Conservation (phyloP, 1,140 invertebrate genomes). For the Macrocentrus cingulum region DNA sequence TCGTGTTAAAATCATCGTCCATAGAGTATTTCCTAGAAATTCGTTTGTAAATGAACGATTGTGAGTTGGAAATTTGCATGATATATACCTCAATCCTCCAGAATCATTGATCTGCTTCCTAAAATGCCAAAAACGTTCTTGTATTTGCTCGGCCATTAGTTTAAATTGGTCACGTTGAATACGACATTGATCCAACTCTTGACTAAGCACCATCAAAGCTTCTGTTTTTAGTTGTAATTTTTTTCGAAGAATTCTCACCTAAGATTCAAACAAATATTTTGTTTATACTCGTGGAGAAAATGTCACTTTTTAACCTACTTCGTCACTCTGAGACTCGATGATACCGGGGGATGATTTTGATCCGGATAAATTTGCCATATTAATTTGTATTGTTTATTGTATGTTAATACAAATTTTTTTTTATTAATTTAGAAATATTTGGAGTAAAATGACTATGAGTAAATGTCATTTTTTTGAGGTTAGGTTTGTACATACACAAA, state of each 20-base stretch:
- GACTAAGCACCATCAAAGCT: slow-evolving; percentile 73
- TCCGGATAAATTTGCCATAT: slow-evolving; percentile 2
- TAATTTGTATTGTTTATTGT: background rate
- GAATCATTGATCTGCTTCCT: slow-evolving; percentile 50
- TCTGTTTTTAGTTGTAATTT: slow-evolving; percentile 81
- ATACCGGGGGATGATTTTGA: background rate
- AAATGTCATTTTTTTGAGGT: slow-evolving; percentile 8
- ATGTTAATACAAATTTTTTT: too few relatives aligned
- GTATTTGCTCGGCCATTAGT: slow-evolving; percentile 77
- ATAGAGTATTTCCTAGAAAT: slow-evolving; percentile 25
- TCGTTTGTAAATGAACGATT: background rate
- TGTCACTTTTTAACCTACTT: slow-evolving; percentile 3
- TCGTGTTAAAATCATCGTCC: slow-evolving; percentile 38
- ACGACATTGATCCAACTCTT: slow-evolving; percentile 77
- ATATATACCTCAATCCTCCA: slow-evolving; percentile 34
- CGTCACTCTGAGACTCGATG: background rate
- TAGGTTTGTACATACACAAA: background rate
- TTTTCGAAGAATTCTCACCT: slow-evolving; percentile 56
- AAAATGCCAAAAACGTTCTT: slow-evolving; percentile 64
- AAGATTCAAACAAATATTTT: background rate
- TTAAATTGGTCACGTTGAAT: slow-evolving; percentile 80
- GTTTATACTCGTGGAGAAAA: background rate
- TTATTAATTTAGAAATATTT: too few relatives aligned
- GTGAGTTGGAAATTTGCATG: background rate
- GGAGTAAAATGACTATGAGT: too few relatives aligned